Conservation (phyloP, 2,113 vertebrate species). For the Anseranas semipalmata region DNA sequence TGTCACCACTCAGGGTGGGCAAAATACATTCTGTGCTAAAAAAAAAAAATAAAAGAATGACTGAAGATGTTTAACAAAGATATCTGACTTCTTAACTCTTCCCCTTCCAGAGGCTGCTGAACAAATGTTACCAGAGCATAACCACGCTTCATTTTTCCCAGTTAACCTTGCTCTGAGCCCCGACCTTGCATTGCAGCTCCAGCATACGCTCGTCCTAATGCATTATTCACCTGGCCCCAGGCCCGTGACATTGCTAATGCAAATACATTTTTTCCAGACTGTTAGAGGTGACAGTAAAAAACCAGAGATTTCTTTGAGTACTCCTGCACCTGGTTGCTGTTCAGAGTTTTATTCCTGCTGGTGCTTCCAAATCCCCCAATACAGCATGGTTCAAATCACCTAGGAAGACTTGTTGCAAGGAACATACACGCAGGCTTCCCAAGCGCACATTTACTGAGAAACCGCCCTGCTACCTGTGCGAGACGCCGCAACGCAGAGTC, state of each 20-base stretch:
- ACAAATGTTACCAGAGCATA: not conserved
- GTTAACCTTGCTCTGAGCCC: not conserved
- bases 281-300: not conserved
- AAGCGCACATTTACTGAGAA: rapidly evolving
- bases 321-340: not conserved
- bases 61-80: rapidly evolving
- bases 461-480: not conserved
- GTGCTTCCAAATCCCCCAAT: not conserved
- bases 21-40: not conserved
- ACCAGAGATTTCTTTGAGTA: not conserved
- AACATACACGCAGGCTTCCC: too few species aligned
- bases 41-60: not conserved
- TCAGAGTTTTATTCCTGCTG: not conserved
- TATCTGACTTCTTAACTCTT: not conserved
- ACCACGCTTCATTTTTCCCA: not conserved
- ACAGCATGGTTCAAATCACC: not conserved
- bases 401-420: too few species aligned
- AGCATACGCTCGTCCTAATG: not conserved
- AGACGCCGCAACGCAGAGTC: not conserved
- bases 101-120: not conserved
- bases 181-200: not conserved
- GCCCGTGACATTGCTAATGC: not conserved
- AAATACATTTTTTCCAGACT: not conserved
- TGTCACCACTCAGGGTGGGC: too few species aligned
- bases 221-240: too few species aligned